phyloP scores from a whole-genome alignment of 2,113 vertebrate genomes.

The Thalassoma bifasciatum region DNA sequence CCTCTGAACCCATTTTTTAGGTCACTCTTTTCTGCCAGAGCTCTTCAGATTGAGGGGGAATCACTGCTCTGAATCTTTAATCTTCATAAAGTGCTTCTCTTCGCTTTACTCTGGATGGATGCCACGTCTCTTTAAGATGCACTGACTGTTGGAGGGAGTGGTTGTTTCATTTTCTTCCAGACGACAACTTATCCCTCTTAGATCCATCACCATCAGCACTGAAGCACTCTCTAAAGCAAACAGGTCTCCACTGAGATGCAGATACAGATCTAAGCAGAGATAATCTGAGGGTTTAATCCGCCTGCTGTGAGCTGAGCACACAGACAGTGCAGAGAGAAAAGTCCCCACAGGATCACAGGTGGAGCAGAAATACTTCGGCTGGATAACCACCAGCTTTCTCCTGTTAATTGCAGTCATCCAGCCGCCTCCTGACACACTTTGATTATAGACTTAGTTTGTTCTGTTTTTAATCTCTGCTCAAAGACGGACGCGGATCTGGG shows the following conservation, averaged over 20 bases:
- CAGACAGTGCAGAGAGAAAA: slow-evolving; percentile 28
- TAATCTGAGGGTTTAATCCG: slow-evolving; percentile 24
- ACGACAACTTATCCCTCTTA: not conserved
- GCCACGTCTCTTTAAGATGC: slow-evolving; percentile 54
- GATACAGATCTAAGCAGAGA: slow-evolving; percentile 10
- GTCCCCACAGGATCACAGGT: slow-evolving; percentile 13
- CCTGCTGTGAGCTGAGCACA: slow-evolving; percentile 21
- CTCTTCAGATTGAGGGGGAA: slow-evolving; percentile 17
- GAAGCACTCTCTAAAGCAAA: not conserved
- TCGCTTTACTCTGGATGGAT: slow-evolving; percentile 41
- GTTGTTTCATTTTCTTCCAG: not conserved
- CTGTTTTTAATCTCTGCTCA: not conserved
- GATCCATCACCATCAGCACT: not conserved
- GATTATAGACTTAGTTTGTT: slow-evolving; percentile 62
- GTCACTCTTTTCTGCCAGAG: slow-evolving; percentile 4
- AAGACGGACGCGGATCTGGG: slow-evolving; percentile 34
- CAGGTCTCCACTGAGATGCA: not conserved
- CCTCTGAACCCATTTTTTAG: not conserved
- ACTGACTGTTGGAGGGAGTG: slow-evolving; percentile 44
- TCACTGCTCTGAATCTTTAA: slow-evolving; percentile 27
- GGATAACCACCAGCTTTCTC: slow-evolving; percentile 65
- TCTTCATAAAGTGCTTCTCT: slow-evolving; percentile 42
- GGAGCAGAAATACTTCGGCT: slow-evolving; percentile 54
- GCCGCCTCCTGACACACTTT: slow-evolving; percentile 46
- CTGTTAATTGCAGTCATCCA: slow-evolving; percentile 67